Evolutionary conservation across 1,140 invertebrate species (phyloP).

Genomic region (Mamestra configurata): DNA sequence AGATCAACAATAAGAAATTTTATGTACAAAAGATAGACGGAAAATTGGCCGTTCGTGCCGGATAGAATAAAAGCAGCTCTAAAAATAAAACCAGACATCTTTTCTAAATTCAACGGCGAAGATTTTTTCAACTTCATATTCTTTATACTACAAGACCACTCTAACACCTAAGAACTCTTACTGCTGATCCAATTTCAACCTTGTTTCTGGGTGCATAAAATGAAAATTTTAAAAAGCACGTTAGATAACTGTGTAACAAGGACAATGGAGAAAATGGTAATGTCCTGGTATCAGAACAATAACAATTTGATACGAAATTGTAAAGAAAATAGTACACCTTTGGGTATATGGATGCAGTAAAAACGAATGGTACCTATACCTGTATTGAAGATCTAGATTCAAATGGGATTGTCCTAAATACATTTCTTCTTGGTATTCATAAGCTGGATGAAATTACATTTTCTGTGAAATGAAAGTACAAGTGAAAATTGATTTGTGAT

Average conservation of each 20-base stretch:
- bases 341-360: slow-evolving; percentile 20
- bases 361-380: slow-evolving; percentile 37
- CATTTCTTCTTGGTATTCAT: not conserved
- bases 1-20: slow-evolving; percentile 17
- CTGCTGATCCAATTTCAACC: not conserved
- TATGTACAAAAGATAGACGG: slow-evolving; percentile 1
- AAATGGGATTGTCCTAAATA: slow-evolving; percentile 10
- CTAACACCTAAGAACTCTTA: slow-evolving; percentile 7
- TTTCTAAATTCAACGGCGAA: slow-evolving; percentile 25
- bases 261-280: slow-evolving; percentile 41
- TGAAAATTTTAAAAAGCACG: not conserved
- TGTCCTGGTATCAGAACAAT: slow-evolving; percentile 43
- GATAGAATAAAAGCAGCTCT: not conserved
- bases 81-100: slow-evolving; percentile 9
- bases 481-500: not conserved
- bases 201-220: not conserved
- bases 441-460: not conserved
- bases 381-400: slow-evolving; percentile 26
- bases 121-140: slow-evolving; percentile 16
- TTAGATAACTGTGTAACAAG: not conserved
- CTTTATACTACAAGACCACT: slow-evolving; percentile 5
- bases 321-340: slow-evolving; percentile 40
- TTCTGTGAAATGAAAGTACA: not conserved
- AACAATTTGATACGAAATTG: slow-evolving; percentile 40
- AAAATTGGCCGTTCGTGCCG: slow-evolving; percentile 28